Evolutionary conservation across 2,888 invertebrate genomes (phyloP), one percentile per base, ranked within the genome.

Genomic region (Drosophila yooni): DNA sequence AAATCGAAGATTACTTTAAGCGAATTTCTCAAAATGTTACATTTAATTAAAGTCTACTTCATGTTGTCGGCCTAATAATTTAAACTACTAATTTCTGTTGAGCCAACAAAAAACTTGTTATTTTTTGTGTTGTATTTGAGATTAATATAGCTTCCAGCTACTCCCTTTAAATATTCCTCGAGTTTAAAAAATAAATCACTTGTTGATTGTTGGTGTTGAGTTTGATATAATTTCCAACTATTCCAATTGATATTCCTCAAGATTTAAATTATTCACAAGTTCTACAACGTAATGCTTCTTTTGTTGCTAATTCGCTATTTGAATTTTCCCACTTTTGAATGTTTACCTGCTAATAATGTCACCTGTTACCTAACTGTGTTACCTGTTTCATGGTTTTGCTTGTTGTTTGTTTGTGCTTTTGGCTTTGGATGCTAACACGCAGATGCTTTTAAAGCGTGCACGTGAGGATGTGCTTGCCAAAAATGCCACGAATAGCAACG

Each of bases 381-480:
- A 60, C 53, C 33, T 18, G 53, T 50, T 53, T 36, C 29, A 18
- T 46, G 27, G 27, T 13, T 6, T 25, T 15, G 46, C 46, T 25
- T 46, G 46, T 46, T 25, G 18, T 31, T 66, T 29, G 51, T 10
- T 33, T 53, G 56, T 8, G 50, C 50, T 56, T 48, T 13, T 54
- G 75, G 80, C 81, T 77, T 77, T 79, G 77, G 74, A 62, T 66
- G 59, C 81, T 79, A 84, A 88, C 79, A 74, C 72, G 21, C 82
- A 92, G 92, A 91, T 92, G 91, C 92, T 91, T 80, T 92, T 92
- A 84, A 92, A 92, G 93, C 92, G 92, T 73, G 88, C 91, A 74
- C 91, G 92, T 56, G 92, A 92, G 64, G 93, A 92, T 59, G 80
- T 83, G 31, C 70, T 73, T 66, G 68, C 66, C 76, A 90, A 85